A percentile compares a stretch with the other conserved stretches of the same genome.
These are phyloP conservation scores for Mycteria americana DNA, from an alignment of 2,797 vertebrate genomes.

Conservation along the genomic window DNA sequence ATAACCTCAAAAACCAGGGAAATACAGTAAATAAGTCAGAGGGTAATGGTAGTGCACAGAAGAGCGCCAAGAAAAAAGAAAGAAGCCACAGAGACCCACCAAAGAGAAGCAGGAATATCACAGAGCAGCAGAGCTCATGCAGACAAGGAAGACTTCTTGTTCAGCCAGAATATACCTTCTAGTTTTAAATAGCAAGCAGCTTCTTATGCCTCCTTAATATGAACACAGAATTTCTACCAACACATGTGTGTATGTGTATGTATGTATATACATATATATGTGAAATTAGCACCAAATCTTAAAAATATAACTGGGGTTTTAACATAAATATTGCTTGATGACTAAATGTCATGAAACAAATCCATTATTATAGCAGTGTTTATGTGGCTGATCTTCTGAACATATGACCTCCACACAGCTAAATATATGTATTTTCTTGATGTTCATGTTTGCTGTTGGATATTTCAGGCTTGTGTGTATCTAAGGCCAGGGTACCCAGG, in stretches of 20 bases:
- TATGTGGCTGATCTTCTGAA: not conserved
- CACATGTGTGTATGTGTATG: not conserved
- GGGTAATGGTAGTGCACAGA: not conserved
- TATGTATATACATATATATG: not conserved
- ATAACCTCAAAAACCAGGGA: not conserved
- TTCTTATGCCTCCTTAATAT: not conserved
- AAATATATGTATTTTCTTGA: not conserved
- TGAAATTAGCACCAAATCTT: not conserved
- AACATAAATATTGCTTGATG: not conserved
- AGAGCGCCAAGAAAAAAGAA: not conserved
- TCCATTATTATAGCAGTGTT: not conserved
- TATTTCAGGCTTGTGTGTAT: not conserved
- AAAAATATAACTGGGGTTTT: not conserved
- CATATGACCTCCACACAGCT: not conserved
- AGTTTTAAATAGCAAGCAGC: not conserved
- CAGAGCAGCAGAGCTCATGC: not conserved
- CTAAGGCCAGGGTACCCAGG: fast-evolving
- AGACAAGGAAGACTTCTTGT: not conserved
- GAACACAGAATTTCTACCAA: not conserved
- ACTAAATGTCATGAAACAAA: not conserved
- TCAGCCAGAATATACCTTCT: not conserved
- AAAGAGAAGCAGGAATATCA: not conserved
- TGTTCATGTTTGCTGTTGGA: not conserved
- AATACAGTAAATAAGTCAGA: not conserved
- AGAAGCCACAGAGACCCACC: not conserved